Percentiles rank a stretch among this genome's conserved stretches.
Evolutionary conservation across 1,140 invertebrate species (phyloP).

Genomic region (Apis cerana): DNA sequence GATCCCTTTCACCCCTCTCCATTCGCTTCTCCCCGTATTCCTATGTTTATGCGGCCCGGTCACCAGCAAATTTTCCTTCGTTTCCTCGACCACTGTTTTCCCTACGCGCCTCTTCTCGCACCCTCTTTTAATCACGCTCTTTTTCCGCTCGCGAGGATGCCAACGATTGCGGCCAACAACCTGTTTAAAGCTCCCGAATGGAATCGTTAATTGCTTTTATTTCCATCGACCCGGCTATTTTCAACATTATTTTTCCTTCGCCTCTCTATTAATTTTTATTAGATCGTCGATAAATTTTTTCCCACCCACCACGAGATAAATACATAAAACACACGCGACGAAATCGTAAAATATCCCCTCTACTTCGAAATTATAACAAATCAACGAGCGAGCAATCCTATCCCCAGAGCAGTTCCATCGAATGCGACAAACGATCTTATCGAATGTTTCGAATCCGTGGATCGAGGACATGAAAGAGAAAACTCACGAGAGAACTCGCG

Average conservation of each 20-base stretch:
- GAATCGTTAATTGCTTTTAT: neutral
- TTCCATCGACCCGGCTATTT: neutral
- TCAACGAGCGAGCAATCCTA: neutral
- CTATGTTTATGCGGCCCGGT: constrained; percentile 38
- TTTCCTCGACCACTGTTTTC: constrained; percentile 34
- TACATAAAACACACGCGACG: no score
- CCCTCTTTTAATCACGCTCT: neutral
- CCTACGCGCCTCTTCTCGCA: neutral
- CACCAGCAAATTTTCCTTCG: constrained; percentile 31
- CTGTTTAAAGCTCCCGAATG: neutral
- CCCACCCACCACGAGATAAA: no score
- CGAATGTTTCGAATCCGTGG: neutral
- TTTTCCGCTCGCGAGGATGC: neutral
- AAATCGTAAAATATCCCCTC: neutral
- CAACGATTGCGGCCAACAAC: neutral
- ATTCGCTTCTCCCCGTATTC: constrained; percentile 7
- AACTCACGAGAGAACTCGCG: neutral
- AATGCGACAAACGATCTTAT: constrained; percentile 8
- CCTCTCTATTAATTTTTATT: neutral
- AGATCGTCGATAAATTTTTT: no score
- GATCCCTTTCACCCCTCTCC: constrained; percentile 22
- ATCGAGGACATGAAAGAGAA: neutral
- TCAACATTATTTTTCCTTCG: neutral
- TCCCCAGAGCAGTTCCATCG: no score
- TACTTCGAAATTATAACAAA: neutral